These are phyloP conservation scores for Epinephelus malabaricus DNA, from an alignment of 2,797 vertebrate genomes.

Conservation along the genomic window DNA sequence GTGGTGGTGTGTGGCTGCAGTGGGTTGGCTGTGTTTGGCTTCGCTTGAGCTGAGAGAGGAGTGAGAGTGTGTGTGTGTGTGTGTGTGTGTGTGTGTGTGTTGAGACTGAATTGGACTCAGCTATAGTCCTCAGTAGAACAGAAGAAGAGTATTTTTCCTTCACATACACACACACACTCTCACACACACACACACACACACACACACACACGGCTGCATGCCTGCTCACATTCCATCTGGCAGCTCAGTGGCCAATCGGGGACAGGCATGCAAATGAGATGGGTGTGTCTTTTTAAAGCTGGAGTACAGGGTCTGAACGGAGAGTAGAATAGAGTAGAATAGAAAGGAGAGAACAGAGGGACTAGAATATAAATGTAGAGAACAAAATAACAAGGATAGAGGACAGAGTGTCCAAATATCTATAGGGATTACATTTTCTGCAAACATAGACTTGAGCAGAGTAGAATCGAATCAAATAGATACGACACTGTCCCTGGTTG, in stretches of 20 bases:
- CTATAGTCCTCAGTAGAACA: constrained; percentile 59
- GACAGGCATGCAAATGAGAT: constrained; percentile 63
- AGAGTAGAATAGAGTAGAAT: constrained; percentile 65
- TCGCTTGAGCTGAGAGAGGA: constrained; percentile 27
- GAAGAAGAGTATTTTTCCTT: constrained; percentile 59
- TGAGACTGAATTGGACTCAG: constrained; percentile 42
- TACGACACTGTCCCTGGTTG: constrained; percentile 6
- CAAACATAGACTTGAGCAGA: neutral
- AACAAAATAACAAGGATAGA: neutral
- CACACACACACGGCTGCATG: constrained; percentile 65
- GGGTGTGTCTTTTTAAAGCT: constrained; percentile 76
- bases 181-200: constrained; percentile 22
- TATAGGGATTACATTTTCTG: neutral
- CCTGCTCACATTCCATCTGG: constrained; percentile 77
- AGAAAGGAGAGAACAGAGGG: neutral
- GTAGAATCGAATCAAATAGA: constrained; percentile 4
- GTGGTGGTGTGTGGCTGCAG: constrained; percentile 56
- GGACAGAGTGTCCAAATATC: neutral
- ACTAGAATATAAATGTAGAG: neutral
- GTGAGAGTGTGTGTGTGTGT: constrained; percentile 2
- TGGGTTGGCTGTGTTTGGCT: constrained; percentile 51
- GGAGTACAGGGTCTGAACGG: constrained; percentile 88
- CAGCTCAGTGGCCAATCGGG: constrained; percentile 63
- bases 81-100: constrained; percentile 6
- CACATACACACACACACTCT: neutral